Percentiles rank a stretch among this genome's conserved stretches.
Evolutionary conservation across 1,140 invertebrate species (phyloP).

Genomic region (Tetranychus urticae): DNA sequence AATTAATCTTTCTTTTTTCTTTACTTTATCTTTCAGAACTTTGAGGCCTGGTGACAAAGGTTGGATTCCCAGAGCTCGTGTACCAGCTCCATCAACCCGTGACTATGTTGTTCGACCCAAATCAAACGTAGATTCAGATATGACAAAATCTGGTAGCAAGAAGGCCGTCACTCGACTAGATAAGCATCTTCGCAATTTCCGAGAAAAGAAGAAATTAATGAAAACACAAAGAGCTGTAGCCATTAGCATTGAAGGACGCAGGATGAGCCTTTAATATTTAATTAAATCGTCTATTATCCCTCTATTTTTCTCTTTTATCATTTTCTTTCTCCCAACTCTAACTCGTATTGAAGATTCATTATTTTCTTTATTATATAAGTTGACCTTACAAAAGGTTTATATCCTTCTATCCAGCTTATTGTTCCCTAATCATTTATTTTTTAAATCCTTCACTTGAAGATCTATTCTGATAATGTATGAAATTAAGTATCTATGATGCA

Average conservation of each 20-base stretch:
- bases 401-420: too few species aligned
- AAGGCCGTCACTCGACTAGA: conserved; percentile 65
- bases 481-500: too few species aligned
- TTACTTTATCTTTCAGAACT: background rate
- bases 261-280: conserved; percentile 19
- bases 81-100: conserved; percentile 80
- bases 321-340: too few species aligned
- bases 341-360: too few species aligned
- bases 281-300: too few species aligned
- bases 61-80: conserved; percentile 76
- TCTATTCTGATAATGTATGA: too few species aligned
- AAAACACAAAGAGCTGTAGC: conserved; percentile 54
- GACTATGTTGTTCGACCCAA: conserved; percentile 87
- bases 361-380: too few species aligned
- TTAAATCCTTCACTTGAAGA: too few species aligned
- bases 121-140: conserved; percentile 62
- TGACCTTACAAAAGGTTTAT: too few species aligned
- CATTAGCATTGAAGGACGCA: conserved; percentile 84
- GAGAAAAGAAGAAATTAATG: conserved; percentile 55
- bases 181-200: conserved; percentile 65
- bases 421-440: too few species aligned
- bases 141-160: conserved; percentile 40
- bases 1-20: background rate
- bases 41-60: conserved; percentile 69
- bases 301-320: too few species aligned